A percentile compares a stretch with the other conserved stretches of the same genome.
Conservation (phyloP, 2,113 vertebrate species). For the Osmerus eperlanus region DNA sequence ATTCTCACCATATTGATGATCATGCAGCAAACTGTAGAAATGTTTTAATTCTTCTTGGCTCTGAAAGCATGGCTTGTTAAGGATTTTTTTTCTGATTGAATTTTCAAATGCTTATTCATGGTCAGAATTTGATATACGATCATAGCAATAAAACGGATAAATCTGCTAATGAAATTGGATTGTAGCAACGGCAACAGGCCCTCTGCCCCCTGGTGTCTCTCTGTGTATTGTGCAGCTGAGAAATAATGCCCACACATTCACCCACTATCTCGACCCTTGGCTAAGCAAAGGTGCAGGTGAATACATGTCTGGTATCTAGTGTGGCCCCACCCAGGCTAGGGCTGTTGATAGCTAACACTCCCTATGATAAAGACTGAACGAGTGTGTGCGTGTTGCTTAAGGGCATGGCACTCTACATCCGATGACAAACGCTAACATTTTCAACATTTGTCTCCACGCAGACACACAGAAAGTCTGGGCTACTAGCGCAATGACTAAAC, state of each 20-base stretch:
- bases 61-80: conserved; percentile 60
- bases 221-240: neutral
- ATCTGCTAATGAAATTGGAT: conserved; percentile 59
- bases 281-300: neutral
- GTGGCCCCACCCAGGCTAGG: neutral
- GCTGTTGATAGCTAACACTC: conserved; percentile 10
- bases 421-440: conserved; percentile 1
- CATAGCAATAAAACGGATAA: conserved; percentile 46
- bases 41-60: conserved; percentile 57
- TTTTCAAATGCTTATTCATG: conserved; percentile 60
- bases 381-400: conserved; percentile 17
- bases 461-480: conserved; percentile 16
- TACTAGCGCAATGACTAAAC: conserved; percentile 50
- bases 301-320: neutral
- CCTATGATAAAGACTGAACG: neutral
- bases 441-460: neutral
- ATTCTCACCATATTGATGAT: conserved; percentile 55
- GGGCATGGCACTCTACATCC: conserved; percentile 6
- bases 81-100: conserved; percentile 56
- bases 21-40: conserved; percentile 54
- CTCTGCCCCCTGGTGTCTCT: neutral
- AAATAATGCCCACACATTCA: neutral
- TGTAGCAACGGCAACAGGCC: conserved; percentile 23
- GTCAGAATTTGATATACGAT: conserved; percentile 54
- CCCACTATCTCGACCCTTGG: neutral